phyloP scores from a whole-genome alignment of 2,888 invertebrate genomes.

The Rhopalosiphum nymphaeae region DNA sequence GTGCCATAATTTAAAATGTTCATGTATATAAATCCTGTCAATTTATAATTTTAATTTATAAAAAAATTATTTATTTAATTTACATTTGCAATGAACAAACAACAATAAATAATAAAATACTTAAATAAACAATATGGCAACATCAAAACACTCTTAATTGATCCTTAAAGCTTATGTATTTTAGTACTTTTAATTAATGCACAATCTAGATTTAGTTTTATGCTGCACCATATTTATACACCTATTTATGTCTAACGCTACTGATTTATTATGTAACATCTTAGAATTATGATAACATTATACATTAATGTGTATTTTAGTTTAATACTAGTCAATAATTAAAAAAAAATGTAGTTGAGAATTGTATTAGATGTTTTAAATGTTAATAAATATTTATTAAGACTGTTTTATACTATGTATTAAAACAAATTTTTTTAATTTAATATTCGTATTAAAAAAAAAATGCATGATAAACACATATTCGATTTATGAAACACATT shows the following conservation, averaged over 20 bases:
- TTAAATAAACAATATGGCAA: neutral
- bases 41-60: neutral
- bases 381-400: conserved; percentile 43
- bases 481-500: neutral
- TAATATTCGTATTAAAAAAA: conserved; percentile 6
- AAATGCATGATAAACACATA: conserved; percentile 1
- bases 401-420: conserved; percentile 44
- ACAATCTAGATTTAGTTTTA: conserved; percentile 32
- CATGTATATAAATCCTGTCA: neutral
- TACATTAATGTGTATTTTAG: conserved; percentile 33
- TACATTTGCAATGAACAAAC: neutral
- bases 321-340: conserved; percentile 58
- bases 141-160: neutral
- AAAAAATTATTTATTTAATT: neutral
- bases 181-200: neutral
- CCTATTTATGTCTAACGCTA: neutral
- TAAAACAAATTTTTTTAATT: conserved; percentile 8
- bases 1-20: conserved; percentile 25
- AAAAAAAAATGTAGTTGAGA: conserved; percentile 12
- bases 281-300: conserved; percentile 30
- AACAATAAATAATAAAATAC: neutral
- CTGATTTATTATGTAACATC: neutral
- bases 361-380: conserved; percentile 48
- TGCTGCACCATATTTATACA: conserved; percentile 16
- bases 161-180: neutral